phyloP scores from a whole-genome alignment of 2,113 vertebrate genomes.

The Nannobrachium achirus region DNA sequence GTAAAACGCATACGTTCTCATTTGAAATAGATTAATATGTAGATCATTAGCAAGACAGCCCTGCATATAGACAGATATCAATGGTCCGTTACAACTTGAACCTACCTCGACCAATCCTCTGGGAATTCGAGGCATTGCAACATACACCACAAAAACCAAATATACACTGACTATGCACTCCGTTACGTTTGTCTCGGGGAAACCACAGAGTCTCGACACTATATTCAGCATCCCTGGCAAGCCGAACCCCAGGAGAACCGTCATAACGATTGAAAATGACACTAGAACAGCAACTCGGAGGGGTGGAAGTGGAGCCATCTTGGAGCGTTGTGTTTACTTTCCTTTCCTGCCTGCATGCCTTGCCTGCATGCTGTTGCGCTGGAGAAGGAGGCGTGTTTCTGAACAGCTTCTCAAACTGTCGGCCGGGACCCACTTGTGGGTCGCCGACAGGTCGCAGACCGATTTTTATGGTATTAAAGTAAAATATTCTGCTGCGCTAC shows the following conservation, averaged over 20 bases:
- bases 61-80: neutral
- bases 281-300: constrained; percentile 53
- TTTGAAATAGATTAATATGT: neutral
- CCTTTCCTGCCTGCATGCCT: too few relatives aligned
- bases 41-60: neutral
- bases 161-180: constrained; percentile 78
- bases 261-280: constrained; percentile 72
- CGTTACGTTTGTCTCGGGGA: constrained; percentile 71
- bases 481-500: too few relatives aligned
- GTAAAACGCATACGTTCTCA: neutral
- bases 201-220: constrained; percentile 58
- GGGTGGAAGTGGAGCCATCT: constrained; percentile 64
- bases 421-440: too few relatives aligned
- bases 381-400: too few relatives aligned
- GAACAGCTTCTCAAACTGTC: too few relatives aligned
- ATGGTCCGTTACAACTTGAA: neutral
- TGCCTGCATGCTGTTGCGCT: too few relatives aligned
- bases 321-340: constrained; percentile 54
- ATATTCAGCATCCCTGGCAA: constrained; percentile 72
- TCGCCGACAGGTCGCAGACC: too few relatives aligned
- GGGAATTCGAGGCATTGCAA: constrained; percentile 75
- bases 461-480: too few relatives aligned
- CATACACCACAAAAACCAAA: constrained; percentile 72
- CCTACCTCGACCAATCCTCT: constrained; percentile 81
- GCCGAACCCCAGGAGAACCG: constrained; percentile 75